These are phyloP conservation scores for Hemitrygon akajei DNA, from an alignment of 2,797 vertebrate species.

Conservation along the genomic window DNA sequence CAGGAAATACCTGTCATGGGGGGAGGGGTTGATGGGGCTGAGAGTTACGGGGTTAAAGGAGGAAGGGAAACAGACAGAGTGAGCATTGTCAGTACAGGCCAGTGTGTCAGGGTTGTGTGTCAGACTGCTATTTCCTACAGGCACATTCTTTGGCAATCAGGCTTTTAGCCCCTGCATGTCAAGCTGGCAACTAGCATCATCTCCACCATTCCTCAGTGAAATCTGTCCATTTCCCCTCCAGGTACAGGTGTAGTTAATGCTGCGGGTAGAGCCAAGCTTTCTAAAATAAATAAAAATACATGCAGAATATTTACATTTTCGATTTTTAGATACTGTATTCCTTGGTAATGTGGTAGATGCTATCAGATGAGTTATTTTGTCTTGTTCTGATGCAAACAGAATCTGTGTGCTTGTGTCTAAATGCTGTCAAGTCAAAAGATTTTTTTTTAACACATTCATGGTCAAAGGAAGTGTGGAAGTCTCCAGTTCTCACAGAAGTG, in stretches of 20 bases:
- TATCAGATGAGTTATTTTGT: constrained; percentile 32
- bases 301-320: constrained; percentile 26
- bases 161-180: constrained; percentile 8
- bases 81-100: constrained; percentile 39
- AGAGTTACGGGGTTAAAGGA: constrained; percentile 19
- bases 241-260: constrained; percentile 4
- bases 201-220: constrained; percentile 28
- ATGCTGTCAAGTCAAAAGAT: neutral
- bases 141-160: constrained; percentile 1
- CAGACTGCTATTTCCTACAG: constrained; percentile 38
- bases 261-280: constrained; percentile 33
- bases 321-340: constrained; percentile 30
- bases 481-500: neutral
- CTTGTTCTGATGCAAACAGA: neutral
- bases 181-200: neutral
- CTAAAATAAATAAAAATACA: constrained; percentile 32
- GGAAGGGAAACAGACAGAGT: constrained; percentile 44
- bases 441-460: constrained; percentile 28
- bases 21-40: constrained; percentile 30
- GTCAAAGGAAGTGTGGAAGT: neutral
- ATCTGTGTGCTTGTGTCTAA: neutral
- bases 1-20: constrained; percentile 48
- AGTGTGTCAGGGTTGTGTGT: constrained; percentile 39
- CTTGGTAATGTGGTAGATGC: neutral
- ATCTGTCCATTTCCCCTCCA: constrained; percentile 19